Percentiles rank a stretch among this genome's conserved stretches.
These are phyloP conservation scores for Heteromormyrus szaboi DNA, from an alignment of 2,797 vertebrate genomes.

Conservation along the genomic window DNA sequence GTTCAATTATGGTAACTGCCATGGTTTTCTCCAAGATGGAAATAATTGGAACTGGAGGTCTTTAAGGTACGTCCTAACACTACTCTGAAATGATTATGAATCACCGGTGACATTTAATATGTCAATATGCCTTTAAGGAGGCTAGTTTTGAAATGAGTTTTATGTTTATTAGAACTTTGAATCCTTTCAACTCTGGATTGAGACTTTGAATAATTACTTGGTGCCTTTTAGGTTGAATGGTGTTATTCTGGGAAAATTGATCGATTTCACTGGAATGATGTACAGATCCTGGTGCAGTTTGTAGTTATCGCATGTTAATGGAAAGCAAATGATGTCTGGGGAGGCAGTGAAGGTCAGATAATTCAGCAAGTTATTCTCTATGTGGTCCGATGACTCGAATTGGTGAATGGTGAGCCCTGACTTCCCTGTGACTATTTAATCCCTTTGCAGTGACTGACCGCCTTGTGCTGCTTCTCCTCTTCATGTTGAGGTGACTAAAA, in stretches of 20 bases:
- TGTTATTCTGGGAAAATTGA: not conserved
- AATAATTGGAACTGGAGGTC: slow-evolving; percentile 10
- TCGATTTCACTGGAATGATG: not conserved
- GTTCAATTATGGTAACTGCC: not conserved
- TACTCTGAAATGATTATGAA: not conserved
- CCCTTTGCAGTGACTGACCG: not conserved
- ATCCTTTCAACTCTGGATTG: not conserved
- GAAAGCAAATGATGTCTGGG: not conserved
- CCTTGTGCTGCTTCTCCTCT: not conserved
- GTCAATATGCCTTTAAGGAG: not conserved
- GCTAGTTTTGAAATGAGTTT: not conserved
- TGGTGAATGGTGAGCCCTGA: not conserved
- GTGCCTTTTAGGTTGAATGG: not conserved
- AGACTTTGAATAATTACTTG: not conserved
- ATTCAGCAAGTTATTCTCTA: too few relatives aligned
- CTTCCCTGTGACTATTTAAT: not conserved
- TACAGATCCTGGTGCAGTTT: not conserved
- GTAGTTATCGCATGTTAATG: not conserved
- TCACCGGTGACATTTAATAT: not conserved
- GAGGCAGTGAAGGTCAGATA: not conserved
- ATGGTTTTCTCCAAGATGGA: not conserved
- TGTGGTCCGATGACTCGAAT: not conserved
- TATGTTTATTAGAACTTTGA: not conserved
- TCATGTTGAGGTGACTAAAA: not conserved
- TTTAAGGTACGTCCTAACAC: not conserved